A percentile compares a stretch with the other conserved stretches of the same genome.
These are phyloP conservation scores for Mythimna lalbum DNA, from an alignment of 2,888 invertebrate genomes.

Conservation along the genomic window DNA sequence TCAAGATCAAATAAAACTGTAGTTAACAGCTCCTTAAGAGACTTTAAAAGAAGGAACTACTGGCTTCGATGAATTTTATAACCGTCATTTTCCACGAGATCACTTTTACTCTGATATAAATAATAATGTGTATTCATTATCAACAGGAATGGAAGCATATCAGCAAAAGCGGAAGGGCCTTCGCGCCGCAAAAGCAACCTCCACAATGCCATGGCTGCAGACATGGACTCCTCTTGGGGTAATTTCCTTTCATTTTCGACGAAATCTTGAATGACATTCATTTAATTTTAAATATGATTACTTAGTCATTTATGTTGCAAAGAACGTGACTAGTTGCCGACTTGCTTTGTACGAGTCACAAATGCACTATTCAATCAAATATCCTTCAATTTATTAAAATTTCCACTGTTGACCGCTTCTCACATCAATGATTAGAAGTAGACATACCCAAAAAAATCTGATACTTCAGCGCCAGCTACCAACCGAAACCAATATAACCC, in stretches of 20 bases:
- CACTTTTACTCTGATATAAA: constrained; percentile 26
- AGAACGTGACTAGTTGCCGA: constrained; percentile 12
- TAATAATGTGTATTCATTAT: constrained; percentile 42
- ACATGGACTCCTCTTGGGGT: constrained; percentile 88
- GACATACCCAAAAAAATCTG: constrained; percentile 21
- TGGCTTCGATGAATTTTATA: background rate
- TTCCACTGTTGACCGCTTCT: constrained; percentile 3
- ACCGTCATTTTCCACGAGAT: constrained; percentile 1
- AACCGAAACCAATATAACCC: constrained; percentile 60
- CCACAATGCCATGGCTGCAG: constrained; percentile 90
- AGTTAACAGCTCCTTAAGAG: background rate
- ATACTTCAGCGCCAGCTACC: constrained; percentile 29
- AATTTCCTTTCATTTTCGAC: constrained; percentile 58
- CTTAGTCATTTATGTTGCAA: constrained; percentile 18
- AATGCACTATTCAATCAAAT: constrained; percentile 6
- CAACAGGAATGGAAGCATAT: constrained; percentile 86
- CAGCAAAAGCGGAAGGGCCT: constrained; percentile 92
- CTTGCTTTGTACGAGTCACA: constrained; percentile 21
- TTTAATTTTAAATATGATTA: constrained; percentile 43
- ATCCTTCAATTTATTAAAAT: constrained; percentile 6
- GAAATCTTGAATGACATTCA: constrained; percentile 29
- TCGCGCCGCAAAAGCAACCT: constrained; percentile 93
- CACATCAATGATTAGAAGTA: constrained; percentile 2
- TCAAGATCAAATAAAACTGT: constrained; percentile 12
- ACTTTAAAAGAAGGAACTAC: background rate